phyloP scores from a whole-genome alignment of 2,113 vertebrate species.

The Isurus oxyrinchus region DNA sequence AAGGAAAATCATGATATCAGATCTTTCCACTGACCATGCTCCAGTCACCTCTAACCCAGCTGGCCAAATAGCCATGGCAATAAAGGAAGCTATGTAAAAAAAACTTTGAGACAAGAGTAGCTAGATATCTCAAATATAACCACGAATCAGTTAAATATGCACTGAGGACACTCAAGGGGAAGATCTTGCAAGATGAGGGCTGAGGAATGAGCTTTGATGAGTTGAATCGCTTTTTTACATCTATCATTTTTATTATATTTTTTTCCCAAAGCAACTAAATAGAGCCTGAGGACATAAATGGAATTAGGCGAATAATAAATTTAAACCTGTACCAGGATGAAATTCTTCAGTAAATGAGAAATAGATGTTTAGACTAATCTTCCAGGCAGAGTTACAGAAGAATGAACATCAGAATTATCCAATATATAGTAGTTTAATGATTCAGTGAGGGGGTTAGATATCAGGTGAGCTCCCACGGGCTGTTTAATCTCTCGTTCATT shows the following conservation, averaged over 20 bases:
- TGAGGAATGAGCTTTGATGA: not conserved
- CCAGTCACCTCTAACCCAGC: not conserved
- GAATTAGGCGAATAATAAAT: not conserved
- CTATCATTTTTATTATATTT: not conserved
- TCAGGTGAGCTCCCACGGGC: not conserved
- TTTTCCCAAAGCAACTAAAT: not conserved
- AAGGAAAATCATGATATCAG: not conserved
- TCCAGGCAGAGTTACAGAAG: not conserved
- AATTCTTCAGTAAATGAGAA: not conserved
- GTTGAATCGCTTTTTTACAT: not conserved
- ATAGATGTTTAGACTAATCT: not conserved
- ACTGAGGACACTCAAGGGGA: not conserved
- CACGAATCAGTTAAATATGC: not conserved
- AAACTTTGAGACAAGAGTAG: not conserved
- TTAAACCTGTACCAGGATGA: not conserved
- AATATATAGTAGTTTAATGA: not conserved
- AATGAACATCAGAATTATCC: not conserved
- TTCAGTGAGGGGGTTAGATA: not conserved
- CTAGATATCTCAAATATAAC: not conserved
- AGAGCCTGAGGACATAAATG: not conserved
- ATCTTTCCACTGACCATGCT: not conserved
- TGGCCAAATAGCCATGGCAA: no score
- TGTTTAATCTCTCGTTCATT: not conserved
- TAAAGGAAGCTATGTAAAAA: not conserved
- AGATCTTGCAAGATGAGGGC: not conserved